These are phyloP conservation scores for Mormyrops boulengeri DNA, from an alignment of 2,797 vertebrate genomes.

Conservation along the genomic window DNA sequence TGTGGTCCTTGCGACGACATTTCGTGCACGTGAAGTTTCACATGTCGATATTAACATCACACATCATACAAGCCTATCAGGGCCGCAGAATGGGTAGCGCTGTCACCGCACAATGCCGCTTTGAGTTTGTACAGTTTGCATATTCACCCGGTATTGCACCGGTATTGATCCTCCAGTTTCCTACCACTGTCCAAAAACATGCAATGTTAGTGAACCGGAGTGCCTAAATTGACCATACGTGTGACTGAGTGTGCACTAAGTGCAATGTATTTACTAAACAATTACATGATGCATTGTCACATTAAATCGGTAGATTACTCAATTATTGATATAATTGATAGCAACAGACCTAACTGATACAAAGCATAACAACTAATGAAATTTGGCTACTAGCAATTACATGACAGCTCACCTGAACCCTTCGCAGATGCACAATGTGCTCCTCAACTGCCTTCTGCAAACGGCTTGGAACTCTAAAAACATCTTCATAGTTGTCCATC, in stretches of 20 bases:
- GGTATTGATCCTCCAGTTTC: not conserved
- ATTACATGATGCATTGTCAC: not conserved
- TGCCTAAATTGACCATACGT: not conserved
- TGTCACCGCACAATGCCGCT: not conserved
- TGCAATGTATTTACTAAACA: not conserved
- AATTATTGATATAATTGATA: not conserved
- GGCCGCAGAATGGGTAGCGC: not conserved
- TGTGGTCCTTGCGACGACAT: not conserved
- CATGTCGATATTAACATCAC: not conserved
- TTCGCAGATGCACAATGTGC: constrained; percentile 73
- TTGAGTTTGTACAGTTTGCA: not conserved
- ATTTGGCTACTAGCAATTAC: not conserved
- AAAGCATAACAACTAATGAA: not conserved
- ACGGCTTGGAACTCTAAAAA: constrained; percentile 69
- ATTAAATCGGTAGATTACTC: not conserved
- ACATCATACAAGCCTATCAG: not conserved
- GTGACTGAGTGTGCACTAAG: not conserved
- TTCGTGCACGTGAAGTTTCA: not conserved
- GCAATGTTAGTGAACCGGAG: not conserved
- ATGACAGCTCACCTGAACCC: constrained; percentile 69
- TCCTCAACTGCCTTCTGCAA: constrained; percentile 78
- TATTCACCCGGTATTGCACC: not conserved
- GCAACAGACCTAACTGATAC: not conserved
- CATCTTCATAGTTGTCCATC: constrained; percentile 77
- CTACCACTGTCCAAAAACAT: not conserved